Evolutionary conservation across 2,113 vertebrate genomes (phyloP).

Genomic region (Probosciger aterrimus): DNA sequence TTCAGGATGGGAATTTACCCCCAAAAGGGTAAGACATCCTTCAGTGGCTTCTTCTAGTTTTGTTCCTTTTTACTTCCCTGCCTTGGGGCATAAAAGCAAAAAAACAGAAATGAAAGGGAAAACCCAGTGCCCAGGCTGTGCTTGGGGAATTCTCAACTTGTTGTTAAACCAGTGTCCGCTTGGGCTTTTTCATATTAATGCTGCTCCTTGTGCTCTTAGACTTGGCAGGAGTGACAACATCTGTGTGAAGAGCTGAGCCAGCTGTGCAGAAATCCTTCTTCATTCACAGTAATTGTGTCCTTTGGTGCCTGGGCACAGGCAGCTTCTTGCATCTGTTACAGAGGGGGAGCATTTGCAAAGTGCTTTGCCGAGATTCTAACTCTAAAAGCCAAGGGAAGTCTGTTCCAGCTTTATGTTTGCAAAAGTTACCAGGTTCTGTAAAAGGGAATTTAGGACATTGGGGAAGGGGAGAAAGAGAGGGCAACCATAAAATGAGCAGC

Average conservation of each 20-base stretch:
- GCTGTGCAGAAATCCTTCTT: not conserved
- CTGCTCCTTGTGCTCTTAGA: not conserved
- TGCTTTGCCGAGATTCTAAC: not conserved
- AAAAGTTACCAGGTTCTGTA: not conserved
- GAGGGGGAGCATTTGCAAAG: not conserved
- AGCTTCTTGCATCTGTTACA: not conserved
- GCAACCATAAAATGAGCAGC: not conserved
- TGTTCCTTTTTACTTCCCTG: not conserved
- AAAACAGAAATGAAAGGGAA: not conserved
- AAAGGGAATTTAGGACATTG: not conserved
- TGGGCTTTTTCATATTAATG: slow-evolving; percentile 5
- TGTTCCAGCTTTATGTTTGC: not conserved
- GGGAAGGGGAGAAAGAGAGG: not conserved
- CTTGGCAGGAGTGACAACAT: slow-evolving; percentile 3
- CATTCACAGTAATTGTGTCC: not conserved
- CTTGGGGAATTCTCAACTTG: not conserved
- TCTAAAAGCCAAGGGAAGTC: not conserved
- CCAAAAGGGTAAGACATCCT: slow-evolving; percentile 2
- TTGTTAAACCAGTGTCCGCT: not conserved
- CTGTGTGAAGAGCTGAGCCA: slow-evolving; percentile 37
- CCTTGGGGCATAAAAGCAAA: not conserved
- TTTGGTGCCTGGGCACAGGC: slow-evolving; percentile 2
- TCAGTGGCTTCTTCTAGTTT: not conserved
- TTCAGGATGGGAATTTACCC: slow-evolving; percentile 47
- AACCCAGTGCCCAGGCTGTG: not conserved